Evolutionary conservation across 2,113 vertebrate species (phyloP).

Genomic region (Leucopsar rothschildi): DNA sequence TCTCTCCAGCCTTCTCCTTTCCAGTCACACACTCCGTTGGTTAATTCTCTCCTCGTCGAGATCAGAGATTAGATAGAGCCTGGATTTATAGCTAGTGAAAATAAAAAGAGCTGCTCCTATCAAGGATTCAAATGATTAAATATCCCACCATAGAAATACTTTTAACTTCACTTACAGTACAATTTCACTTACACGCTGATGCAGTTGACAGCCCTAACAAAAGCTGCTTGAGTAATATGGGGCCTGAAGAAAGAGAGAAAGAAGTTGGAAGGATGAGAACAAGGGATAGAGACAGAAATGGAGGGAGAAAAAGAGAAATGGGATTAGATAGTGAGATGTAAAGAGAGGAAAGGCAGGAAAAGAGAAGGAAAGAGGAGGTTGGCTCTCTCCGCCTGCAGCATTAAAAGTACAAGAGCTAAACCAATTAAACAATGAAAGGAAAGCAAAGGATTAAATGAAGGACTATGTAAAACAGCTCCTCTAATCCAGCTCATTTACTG

Average conservation of each 20-base stretch:
- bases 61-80: conserved; percentile 72
- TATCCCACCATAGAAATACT: conserved; percentile 72
- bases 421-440: conserved; percentile 66
- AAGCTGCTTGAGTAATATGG: conserved; percentile 65
- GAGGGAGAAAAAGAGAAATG: conserved; percentile 38
- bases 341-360: conserved; percentile 10
- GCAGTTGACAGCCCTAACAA: conserved; percentile 56
- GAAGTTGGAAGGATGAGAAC: neutral
- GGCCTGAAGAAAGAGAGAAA: conserved; percentile 24
- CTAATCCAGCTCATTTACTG: conserved; percentile 65
- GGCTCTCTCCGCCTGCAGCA: neutral
- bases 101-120: conserved; percentile 69
- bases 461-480: conserved; percentile 61
- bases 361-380: neutral
- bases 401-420: conserved; percentile 59
- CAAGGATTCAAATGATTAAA: conserved; percentile 75
- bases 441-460: conserved; percentile 66
- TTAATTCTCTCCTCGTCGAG: conserved; percentile 70
- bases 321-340: conserved; percentile 15
- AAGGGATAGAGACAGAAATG: conserved; percentile 13
- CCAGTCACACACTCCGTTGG: conserved; percentile 62
- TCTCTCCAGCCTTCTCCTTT: conserved; percentile 62
- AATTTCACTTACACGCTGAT: conserved; percentile 63
- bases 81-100: conserved; percentile 73
- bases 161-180: conserved; percentile 71